These are phyloP conservation scores for Cheilosia pagana DNA, from an alignment of 2,888 invertebrate genomes.

Conservation along the genomic window DNA sequence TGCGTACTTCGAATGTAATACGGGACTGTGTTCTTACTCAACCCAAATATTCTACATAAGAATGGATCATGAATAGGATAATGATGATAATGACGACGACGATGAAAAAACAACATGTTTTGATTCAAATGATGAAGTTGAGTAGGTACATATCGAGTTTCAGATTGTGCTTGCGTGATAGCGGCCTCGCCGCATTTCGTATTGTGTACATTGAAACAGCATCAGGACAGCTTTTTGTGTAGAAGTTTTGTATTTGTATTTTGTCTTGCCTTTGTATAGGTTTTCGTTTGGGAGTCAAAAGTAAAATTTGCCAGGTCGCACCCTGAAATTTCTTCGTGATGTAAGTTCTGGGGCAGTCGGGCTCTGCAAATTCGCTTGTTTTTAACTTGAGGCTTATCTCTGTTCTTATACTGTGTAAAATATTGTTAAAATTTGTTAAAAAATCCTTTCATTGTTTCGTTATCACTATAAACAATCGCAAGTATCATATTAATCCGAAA, in stretches of 20 bases:
- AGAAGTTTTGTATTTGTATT: constrained; percentile 57
- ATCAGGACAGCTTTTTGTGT: constrained; percentile 61
- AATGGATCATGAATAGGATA: constrained; percentile 52
- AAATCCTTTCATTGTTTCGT: background rate
- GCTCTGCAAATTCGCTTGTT: constrained; percentile 80
- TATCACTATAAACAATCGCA: background rate
- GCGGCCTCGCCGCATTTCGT: constrained; percentile 51
- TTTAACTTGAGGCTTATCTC: constrained; percentile 71
- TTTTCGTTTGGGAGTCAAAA: constrained; percentile 68
- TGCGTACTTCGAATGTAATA: constrained; percentile 17
- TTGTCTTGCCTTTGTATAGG: constrained; percentile 55
- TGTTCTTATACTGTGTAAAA: constrained; percentile 45
- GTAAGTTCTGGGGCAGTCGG: constrained; percentile 82
- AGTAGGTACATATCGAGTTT: constrained; percentile 54
- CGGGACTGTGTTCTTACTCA: constrained; percentile 27
- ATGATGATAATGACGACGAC: constrained; percentile 40
- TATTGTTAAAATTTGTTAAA: constrained; percentile 9
- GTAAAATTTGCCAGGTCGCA: constrained; percentile 78
- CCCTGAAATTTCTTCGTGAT: constrained; percentile 82
- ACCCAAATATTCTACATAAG: constrained; percentile 23
- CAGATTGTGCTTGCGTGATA: constrained; percentile 69
- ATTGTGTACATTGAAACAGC: constrained; percentile 61
- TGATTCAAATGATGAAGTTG: constrained; percentile 58
- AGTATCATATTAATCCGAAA: constrained; percentile 2
- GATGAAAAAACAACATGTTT: constrained; percentile 57